Conservation (phyloP, 30 jellyfish, hydroid and myxozoan species). For the Phacellophora camtschatica region DNA sequence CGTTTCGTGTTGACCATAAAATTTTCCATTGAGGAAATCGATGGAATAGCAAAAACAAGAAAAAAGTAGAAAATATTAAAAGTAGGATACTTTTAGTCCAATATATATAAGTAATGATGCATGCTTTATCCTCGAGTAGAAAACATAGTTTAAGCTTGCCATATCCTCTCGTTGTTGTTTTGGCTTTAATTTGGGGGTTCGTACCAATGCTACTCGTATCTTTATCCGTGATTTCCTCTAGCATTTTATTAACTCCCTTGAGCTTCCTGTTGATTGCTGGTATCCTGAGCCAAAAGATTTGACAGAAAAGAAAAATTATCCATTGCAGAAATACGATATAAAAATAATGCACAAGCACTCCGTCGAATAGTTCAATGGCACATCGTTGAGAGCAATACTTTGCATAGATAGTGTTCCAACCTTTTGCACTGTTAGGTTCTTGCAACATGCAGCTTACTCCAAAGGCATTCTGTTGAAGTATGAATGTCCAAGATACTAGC, state of each 20-base stretch:
- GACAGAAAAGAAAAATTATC: conserved; percentile 24
- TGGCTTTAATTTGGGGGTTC: background rate
- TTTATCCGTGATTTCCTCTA: background rate
- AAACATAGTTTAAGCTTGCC: background rate
- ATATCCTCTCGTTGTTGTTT: background rate
- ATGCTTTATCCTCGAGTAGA: background rate
- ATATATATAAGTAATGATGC: background rate
- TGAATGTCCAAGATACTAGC: conserved; percentile 32
- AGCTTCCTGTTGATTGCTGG: conserved; percentile 18
- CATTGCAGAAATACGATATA: conserved; percentile 12
- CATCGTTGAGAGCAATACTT: conserved; percentile 46
- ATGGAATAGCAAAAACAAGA: background rate
- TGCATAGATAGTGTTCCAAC: conserved; percentile 26
- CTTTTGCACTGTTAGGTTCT: background rate
- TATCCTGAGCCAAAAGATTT: conserved; percentile 48
- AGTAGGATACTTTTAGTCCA: background rate
- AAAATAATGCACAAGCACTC: conserved; percentile 21
- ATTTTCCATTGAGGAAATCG: background rate
- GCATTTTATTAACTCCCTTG: conserved; percentile 1
- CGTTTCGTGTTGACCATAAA: background rate
- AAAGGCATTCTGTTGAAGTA: conserved; percentile 22
- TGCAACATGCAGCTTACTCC: conserved; percentile 26
- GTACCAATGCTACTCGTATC: too few relatives aligned
- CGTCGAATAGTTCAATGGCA: conserved; percentile 30
- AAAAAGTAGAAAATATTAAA: background rate